Base-by-base conservation (phyloP, 2,113 vertebrate species). In the Telmatochromis sp. region DNA sequence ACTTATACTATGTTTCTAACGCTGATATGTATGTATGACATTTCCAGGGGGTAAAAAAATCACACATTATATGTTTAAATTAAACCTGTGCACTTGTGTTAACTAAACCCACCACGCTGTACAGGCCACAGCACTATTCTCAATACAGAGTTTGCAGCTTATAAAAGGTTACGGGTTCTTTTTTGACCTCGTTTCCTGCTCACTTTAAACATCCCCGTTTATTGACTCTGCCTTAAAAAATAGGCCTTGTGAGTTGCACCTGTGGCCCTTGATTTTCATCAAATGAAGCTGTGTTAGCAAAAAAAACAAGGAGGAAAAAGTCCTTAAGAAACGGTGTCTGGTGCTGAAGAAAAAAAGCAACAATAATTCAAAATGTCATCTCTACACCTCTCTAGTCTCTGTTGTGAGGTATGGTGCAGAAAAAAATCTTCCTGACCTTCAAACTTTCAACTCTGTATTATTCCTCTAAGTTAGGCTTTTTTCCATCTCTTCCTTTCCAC, bases 21-120 rank as follows among this genome's bases (percentile, higher is more conserved):
- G 0, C 33, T 3, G 31, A 11, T 19, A 11, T 35, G 2, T 11
- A 11, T 11, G 54, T 55, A 55, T 5, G 2, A n/a, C 0, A 37
- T 21, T 68, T 40, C 19, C 17, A n/a, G 19, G 9, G 9, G 10
- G 1, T n/a, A n/a, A n/a, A 0, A 7, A 26, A 21, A 14, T 68
- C 2, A 71, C 65, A 23, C 9, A 19, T 47, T 19, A 19, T 28
- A 26, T 10, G 57, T 60, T 60, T 4, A 4, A 60, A 60, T 19
- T 33, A 26, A 26, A 73, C 8, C n/a, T 6, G 13, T 45, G 21
- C 21, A 1, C 21, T 47, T 71, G 35, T 71, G 35, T 71, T 42
- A 42, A 23, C 37, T 47, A 75, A 45, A 45, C 14, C 40, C 4
- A 47, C 0, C 14, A 17, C 6, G 0, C 2, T 1, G 23, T 7